A percentile compares a stretch with the other conserved stretches of the same genome.
phyloP scores from a whole-genome alignment of 2,797 vertebrate genomes.

The Novumbra hubbsi region DNA sequence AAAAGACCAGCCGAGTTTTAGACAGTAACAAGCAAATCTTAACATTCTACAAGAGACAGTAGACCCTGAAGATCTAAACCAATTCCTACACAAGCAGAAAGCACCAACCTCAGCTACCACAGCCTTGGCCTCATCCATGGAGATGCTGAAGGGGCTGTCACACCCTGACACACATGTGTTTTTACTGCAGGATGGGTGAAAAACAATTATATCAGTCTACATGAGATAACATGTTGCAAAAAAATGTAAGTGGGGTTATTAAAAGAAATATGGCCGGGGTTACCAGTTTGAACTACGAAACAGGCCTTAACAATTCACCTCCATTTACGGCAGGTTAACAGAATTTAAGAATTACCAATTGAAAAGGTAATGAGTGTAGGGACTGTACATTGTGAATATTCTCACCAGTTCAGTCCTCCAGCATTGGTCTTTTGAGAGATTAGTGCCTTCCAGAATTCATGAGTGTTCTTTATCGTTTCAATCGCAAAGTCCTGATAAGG shows the following conservation, averaged over 20 bases:
- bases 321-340: too few relatives aligned
- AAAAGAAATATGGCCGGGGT: background rate
- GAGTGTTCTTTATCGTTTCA: conserved; percentile 84
- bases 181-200: conserved; percentile 71
- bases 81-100: background rate
- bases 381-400: background rate
- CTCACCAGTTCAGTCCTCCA: conserved; percentile 88
- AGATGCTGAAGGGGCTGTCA: conserved; percentile 80
- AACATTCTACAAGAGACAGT: too few relatives aligned
- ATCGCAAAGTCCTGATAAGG: conserved; percentile 85
- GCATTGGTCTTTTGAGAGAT: conserved; percentile 75
- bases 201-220: background rate
- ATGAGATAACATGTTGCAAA: background rate
- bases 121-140: conserved; percentile 78
- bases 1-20: too few relatives aligned
- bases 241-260: background rate
- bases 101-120: conserved; percentile 81
- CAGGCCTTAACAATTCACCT: background rate
- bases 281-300: background rate
- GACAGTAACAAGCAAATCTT: background rate
- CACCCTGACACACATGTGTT: conserved; percentile 79
- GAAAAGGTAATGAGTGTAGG: background rate
- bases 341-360: background rate
- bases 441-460: conserved; percentile 87
- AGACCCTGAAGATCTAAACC: background rate